Evolutionary conservation across 2,797 vertebrate genomes (phyloP).

Genomic region (Rousettus madagascariensis): DNA sequence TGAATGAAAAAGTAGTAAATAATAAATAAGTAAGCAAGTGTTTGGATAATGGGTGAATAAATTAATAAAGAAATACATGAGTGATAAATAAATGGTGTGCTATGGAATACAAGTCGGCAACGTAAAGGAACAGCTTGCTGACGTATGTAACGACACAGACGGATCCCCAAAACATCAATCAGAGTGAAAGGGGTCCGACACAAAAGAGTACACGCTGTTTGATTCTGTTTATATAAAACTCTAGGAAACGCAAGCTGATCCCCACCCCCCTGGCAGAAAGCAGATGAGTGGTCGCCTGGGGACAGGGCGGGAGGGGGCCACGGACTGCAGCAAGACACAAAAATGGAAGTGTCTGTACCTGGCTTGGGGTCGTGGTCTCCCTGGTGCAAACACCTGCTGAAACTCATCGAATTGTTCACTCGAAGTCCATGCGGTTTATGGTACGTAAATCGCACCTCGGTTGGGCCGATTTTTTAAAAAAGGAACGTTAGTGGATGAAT

Average conservation of each 20-base stretch:
- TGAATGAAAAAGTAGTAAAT: not conserved
- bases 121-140: not conserved
- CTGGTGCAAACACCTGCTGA: not conserved
- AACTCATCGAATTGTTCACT: not conserved
- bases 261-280: not conserved
- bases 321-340: not conserved
- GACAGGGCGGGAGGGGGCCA: not conserved
- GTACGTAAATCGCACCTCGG: not conserved
- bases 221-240: not conserved
- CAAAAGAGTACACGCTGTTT: not conserved
- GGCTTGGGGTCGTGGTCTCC: not conserved
- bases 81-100: not conserved
- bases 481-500: not conserved
- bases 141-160: accelerated
- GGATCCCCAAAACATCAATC: not conserved
- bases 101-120: not conserved
- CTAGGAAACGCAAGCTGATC: not conserved
- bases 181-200: not conserved
- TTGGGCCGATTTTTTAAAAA: not conserved
- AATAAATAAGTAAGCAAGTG: not conserved
- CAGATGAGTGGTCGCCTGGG: not conserved
- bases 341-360: too few relatives aligned
- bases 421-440: not conserved
- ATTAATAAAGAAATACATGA: not conserved
- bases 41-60: not conserved